Evolutionary conservation across 2,797 vertebrate species (phyloP).

Genomic region (Tachyglossus aculeatus): DNA sequence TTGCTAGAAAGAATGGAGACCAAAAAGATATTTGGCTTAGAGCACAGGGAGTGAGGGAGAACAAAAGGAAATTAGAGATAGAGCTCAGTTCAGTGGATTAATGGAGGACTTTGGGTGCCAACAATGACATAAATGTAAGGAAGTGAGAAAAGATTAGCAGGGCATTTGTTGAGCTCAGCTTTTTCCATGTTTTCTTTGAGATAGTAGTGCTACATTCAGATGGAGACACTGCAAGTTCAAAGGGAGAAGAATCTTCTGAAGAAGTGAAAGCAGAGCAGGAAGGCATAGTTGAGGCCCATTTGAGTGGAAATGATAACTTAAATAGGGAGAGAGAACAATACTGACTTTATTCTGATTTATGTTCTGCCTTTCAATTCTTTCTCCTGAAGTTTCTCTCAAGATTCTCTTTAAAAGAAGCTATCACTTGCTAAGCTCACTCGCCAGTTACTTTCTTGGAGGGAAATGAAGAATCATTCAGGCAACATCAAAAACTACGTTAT

Average conservation of each 20-base stretch:
- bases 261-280: no score
- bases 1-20: not conserved
- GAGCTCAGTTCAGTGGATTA: no score
- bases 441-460: not conserved
- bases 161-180: not conserved
- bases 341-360: no score
- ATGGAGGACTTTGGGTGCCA: no score
- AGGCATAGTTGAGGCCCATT: no score
- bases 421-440: constrained; percentile 4
- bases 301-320: no score
- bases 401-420: no score
- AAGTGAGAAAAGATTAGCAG: not conserved
- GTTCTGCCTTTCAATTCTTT: no score
- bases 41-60: not conserved
- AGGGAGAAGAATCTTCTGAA: constrained; percentile 4
- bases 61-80: not conserved
- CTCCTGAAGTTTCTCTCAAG: no score
- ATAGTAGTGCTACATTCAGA: not conserved
- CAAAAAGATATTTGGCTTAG: not conserved
- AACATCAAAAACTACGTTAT: not conserved
- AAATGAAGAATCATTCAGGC: constrained; percentile 1
- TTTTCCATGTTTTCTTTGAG: no score
- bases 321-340: no score
- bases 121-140: not conserved
- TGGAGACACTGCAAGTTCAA: not conserved